Base-by-base conservation (phyloP, 2,113 vertebrate genomes). In the Suricata suricatta region DNA sequence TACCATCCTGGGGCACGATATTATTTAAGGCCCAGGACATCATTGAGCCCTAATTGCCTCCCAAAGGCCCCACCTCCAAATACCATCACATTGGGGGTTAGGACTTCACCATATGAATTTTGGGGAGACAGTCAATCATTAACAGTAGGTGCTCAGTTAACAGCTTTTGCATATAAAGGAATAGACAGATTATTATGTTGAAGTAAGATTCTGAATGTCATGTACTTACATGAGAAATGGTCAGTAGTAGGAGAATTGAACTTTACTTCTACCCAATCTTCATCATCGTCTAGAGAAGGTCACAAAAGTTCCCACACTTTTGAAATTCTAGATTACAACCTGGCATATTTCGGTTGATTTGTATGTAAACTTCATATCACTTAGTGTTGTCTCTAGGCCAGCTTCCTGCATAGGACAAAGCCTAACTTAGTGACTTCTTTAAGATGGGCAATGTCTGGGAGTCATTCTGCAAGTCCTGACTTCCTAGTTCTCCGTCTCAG, bases 401-500 rank as follows among this genome's bases (percentile, higher is more conserved):
- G 44, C 57, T 90, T 82, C 47, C 31, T 96, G 21, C 5, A 41
- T 27, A 52, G 35, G 17, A 60, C 4, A 88, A 92, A 96, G n/a
- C 5, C n/a, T n/a, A 90, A 81, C 84, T 57, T 54, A 79, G 35
- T 69, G 41, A 92, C 90, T 91, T 96, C 25, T 93, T 79, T 77
- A 86, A 63, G 68, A 79, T 2, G 57, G 21, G 23, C 68, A 88
- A 3, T 90, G 41, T 74, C 21, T 81, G 41, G 7, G 33, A 85
- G 82, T 87, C 57, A 10, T 84, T 47, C 52, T 90, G 7, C 3
- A 84, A 47, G 15, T 16, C 7, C 57, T 92, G 25, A 52, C 83
- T 76, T 90, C 11, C 5, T 7, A 71, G 16, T 64, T 57, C 31
- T 87, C 12, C 85, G 33, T 44, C 7, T 74, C 27, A 68, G 33